A percentile compares a stretch with the other conserved stretches of the same genome.
Conservation (phyloP, 2,888 invertebrate genomes). For the Stictocephala bisonia region DNA sequence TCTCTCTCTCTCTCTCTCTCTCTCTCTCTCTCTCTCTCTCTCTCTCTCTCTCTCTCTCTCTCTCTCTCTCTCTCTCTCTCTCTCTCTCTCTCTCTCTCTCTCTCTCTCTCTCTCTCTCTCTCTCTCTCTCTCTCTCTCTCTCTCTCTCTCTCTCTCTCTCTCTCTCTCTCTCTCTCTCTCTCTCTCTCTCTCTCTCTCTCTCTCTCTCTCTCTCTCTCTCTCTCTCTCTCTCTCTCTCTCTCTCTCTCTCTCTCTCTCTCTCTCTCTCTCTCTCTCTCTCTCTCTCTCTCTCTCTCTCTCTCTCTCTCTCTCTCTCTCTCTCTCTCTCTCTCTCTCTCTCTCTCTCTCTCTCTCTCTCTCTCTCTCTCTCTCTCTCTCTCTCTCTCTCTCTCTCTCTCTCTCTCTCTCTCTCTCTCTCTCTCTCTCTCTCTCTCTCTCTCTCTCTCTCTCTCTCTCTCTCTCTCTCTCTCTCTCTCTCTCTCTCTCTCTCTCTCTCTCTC, state of each 20-base stretch:
- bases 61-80: slow-evolving; percentile 11
- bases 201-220: background rate
- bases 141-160: background rate
- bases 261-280: background rate
- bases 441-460: slow-evolving; percentile 13
- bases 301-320: background rate
- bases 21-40: slow-evolving; percentile 13
- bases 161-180: background rate
- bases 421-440: slow-evolving; percentile 13
- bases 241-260: background rate
- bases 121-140: background rate
- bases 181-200: background rate
- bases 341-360: background rate
- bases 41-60: slow-evolving; percentile 13
- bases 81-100: background rate
- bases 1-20: slow-evolving; percentile 13
- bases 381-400: slow-evolving; percentile 13
- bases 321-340: background rate
- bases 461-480: slow-evolving; percentile 13
- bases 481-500: slow-evolving; percentile 13
- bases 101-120: background rate
- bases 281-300: background rate
- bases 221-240: background rate
- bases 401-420: slow-evolving; percentile 13
- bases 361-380: slow-evolving; percentile 1